Conservation (phyloP, 2,113 vertebrate species). For the Andinoacara biseriatus region DNA sequence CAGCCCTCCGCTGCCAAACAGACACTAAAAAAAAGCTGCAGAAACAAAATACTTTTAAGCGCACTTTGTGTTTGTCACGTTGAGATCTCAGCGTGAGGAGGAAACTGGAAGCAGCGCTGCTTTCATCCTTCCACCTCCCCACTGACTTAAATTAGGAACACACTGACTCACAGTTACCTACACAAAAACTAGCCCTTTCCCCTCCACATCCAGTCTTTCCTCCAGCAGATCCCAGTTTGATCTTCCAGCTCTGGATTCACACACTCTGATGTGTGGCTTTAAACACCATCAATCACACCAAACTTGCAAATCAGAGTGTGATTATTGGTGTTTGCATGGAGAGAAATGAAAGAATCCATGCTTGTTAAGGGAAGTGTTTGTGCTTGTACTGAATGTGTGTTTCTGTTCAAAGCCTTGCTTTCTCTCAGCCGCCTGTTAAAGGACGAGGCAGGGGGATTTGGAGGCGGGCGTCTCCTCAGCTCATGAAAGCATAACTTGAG, state of each 20-base stretch:
- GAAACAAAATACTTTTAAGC: constrained; percentile 35
- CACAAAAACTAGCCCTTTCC: not conserved
- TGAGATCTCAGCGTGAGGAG: constrained; percentile 45
- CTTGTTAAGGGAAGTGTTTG: not conserved
- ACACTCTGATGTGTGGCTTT: not conserved
- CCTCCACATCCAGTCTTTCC: not conserved
- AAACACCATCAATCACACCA: not conserved
- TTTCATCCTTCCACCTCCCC: constrained; percentile 59
- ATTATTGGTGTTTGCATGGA: not conserved
- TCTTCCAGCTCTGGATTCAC: constrained; percentile 5
- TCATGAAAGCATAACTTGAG: constrained; percentile 48
- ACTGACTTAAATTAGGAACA: constrained; percentile 55
- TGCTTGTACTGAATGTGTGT: not conserved
- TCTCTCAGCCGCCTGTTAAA: constrained; percentile 19
- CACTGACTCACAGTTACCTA: constrained; percentile 20
- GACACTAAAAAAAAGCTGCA: constrained; percentile 1
- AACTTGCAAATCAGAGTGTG: not conserved
- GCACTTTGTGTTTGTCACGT: constrained; percentile 45
- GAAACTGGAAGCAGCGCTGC: constrained; percentile 55
- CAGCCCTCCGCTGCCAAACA: not conserved
- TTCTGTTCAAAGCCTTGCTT: constrained; percentile 21
- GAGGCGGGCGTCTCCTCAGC: constrained; percentile 24
- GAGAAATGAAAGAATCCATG: not conserved
- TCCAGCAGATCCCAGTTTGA: constrained; percentile 9
- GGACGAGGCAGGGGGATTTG: constrained; percentile 13